Evolutionary conservation across 2,113 vertebrate species (phyloP), one percentile per base, ranked within the genome.

Genomic region (Rhynchomys soricoides): DNA sequence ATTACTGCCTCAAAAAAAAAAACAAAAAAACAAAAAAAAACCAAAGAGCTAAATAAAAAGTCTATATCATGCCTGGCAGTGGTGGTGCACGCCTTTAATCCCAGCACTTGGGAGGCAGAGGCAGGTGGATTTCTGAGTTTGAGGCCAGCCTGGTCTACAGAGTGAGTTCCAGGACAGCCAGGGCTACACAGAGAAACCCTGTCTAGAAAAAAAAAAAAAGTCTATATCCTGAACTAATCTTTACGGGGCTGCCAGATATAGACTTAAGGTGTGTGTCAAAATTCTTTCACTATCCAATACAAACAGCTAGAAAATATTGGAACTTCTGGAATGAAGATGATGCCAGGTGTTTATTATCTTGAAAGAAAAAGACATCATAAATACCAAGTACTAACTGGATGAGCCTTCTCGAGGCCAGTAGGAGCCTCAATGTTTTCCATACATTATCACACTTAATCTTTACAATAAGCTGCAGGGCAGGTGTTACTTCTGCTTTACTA

Each of bases 361-460:
- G 37, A 71, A 96, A 83, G 12, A 79, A 95, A 83, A 7, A 77
- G n/a, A 5, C 22, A 6, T 34, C 7, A 15, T 40, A 87, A 79
- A 91, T 31, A 77, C 17, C 50, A 90, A 34, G 24, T 22, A 31
- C 7, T 22, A 34, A 82, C 26, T 78, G 40, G 75, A 89, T 91
- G 73, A 7, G 16, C 34, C 31, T 91, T 45, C 29, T 31, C 16
- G 52, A 45, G 52, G 85, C 74, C 83, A 83, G 37, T 52, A 43
- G 50, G 24, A 19, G 52, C n/a, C 45, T 79, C 57, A 17, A 12
- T n/a, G 37, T 45, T 87, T 86, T 89, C 57, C 59, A n/a, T 62
- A 43, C 26, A 29, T 71, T 88, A 93, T 94, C 78, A 17, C 11
- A 29, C 79, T 90, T 91, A 48, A 94, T 93, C 92, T 97, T 81